Percentiles rank a stretch among this genome's conserved stretches.
phyloP scores from a whole-genome alignment of 2,888 invertebrate genomes.

The Pyrocoelia pectoralis region DNA sequence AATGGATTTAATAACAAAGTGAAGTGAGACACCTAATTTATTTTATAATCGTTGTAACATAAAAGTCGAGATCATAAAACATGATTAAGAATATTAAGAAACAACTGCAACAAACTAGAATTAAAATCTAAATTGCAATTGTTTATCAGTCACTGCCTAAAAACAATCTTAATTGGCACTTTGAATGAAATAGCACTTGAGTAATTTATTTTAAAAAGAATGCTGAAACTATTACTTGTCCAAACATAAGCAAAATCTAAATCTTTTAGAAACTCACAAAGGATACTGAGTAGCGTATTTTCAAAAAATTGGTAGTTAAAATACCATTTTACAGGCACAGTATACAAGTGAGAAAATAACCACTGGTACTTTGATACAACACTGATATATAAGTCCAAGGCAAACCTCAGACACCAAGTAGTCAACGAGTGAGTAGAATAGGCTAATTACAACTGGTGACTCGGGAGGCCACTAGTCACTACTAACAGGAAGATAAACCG shows the following conservation, averaged over 20 bases:
- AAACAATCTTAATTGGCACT: constrained; percentile 60
- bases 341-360: constrained; percentile 56
- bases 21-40: constrained; percentile 43
- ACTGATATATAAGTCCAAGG: constrained; percentile 52
- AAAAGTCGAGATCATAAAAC: constrained; percentile 57
- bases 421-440: constrained; percentile 53
- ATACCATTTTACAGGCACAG: constrained; percentile 58
- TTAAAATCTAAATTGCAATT: constrained; percentile 30
- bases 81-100: constrained; percentile 40
- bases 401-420: constrained; percentile 48
- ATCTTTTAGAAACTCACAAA: constrained; percentile 51
- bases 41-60: constrained; percentile 54
- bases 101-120: constrained; percentile 32
- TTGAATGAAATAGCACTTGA: constrained; percentile 59
- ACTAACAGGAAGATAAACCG: constrained; percentile 63
- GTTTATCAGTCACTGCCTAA: constrained; percentile 45
- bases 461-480: constrained; percentile 56
- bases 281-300: constrained; percentile 57
- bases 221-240: constrained; percentile 43
- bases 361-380: constrained; percentile 56
- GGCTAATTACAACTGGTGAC: constrained; percentile 57
- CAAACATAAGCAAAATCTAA: constrained; percentile 28
- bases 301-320: constrained; percentile 50
- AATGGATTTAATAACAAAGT: constrained; percentile 30
- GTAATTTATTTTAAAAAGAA: constrained; percentile 43